Evolutionary conservation across 2,113 vertebrate species (phyloP), one percentile per base, ranked within the genome.

Genomic region (Axis porcinus): DNA sequence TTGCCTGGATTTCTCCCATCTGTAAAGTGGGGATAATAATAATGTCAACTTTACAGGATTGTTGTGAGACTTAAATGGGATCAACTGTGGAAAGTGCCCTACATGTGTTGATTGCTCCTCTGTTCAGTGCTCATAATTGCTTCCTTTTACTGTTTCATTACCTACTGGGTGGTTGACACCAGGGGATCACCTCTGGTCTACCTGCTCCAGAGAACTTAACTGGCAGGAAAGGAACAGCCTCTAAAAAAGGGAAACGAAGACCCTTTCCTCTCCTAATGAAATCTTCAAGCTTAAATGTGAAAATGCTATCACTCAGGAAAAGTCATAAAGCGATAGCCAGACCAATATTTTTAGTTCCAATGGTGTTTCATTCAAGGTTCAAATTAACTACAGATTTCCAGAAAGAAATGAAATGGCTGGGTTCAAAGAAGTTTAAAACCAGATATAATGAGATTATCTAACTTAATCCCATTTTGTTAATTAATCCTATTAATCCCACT

Each of bases 371-470:
- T 57, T 87, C 89, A 94, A 85, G 79, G 11, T 54, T 81, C 62
- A 84, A 96, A 95, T 55, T 84, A 23, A 92, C 33, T 86, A 64
- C 9, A 89, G 16, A 96, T 57, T 95, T 92, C 64, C 89, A 92
- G 33, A 81, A 90, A 91, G 36, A 82, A 93, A 45, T 2, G 55
- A 43, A 89, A 86, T 40, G 28, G 47, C 79, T 96, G 52, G 30
- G 50, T 70, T 90, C 52, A 88, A 1, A 82, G 52, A 90, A 64
- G 15, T 70, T 95, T 92, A 74, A 81, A 86, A 88, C n/a, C 58
- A 13, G 54, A 33, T 21, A 74, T 67, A 67, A 95, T 14, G 30
- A 76, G 7, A 79, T 82, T 62, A 92, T 89, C 70, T 96, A 67
- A 12, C 28, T 92, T 86, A 85, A 94, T 87, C 33, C 3, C 45